Evolutionary conservation across 2,113 vertebrate genomes (phyloP), one percentile per base, ranked within the genome.

Genomic region (Myocastor coypus): DNA sequence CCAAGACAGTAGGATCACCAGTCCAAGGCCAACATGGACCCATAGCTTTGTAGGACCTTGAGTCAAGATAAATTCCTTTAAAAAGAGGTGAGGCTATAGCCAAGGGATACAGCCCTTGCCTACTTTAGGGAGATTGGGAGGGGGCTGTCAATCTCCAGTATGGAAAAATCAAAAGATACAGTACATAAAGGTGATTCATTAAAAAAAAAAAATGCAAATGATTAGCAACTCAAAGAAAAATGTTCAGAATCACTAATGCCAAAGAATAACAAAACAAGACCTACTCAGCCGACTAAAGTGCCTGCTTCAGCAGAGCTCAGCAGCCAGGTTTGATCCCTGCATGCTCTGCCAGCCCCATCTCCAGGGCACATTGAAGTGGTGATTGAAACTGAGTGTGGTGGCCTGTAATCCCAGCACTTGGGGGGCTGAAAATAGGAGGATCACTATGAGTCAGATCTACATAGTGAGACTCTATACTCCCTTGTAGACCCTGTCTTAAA

Each of bases 121-220:
- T 80, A 50, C 6, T 7, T 19, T 28, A 80, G 46, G 4, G 37
- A 30, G 16, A 30, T 7, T 16, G 13, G 52, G 46, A 14, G 26
- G 26, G 7, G n/a, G n/a, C n/a, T n/a, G n/a, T 52, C 46, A 30
- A 52, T 52, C 77, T 34, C 46, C 30, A 52, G 42, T 52, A 52
- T 16, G 52, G 46, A 80, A 40, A 80, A 71, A 66, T 91, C 61
- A 86, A 82, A 86, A 73, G 20, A 55, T 42, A 63, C 30, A 20
- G 42, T 52, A 83, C 46, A 40, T 26, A 83, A 12, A 89, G n/a
- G 82, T 0, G 61, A 87, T 87, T 87, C 12, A 83, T 75, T n/a
- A n/a, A n/a, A n/a, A n/a, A n/a, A 78, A 52, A 92, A 87, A 80
- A 89, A 92, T 86, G 16, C 7, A 90, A 93, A 85, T 89, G 16